Evolutionary conservation across 2,113 vertebrate species (phyloP), one percentile per base, ranked within the genome.

Genomic region (Pungitius pungitius): DNA sequence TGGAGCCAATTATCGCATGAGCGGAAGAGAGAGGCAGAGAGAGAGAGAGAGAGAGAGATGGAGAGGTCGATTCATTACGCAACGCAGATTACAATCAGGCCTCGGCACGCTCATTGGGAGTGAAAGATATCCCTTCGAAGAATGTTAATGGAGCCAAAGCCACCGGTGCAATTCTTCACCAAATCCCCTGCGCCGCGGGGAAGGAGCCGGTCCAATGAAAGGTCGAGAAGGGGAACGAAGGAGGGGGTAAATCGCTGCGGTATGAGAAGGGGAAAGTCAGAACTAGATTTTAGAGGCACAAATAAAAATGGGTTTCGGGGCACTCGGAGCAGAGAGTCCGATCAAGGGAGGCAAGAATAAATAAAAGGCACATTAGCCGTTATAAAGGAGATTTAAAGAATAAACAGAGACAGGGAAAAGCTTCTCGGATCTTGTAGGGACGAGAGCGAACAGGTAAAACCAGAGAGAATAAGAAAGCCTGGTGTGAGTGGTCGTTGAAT

Each of bases 141-240:
- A 92, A 92, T 90, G 87, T 90, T 92, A 88, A 92, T 88, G 75
- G 87, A 79, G 77, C 30, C 35, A 80, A 82, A 84, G 78, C 54
- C 73, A 67, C 64, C 40, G 11, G 47, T 33, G 45, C 81, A 67
- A 45, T 80, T 87, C 77, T 49, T 84, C 43, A 8, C 30, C 60
- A 62, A 79, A 78, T 86, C 77, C 85, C 77, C 54, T 22, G 51
- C 81, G 76, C 61, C 62, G 69, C 18, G 24, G 60, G 76, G 60
- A 69, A 82, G 65, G 42, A 84, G 57, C 39, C 8, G 17, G 26
- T 54, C 51, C 77, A 71, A 80, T 85, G 26, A 58, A 69, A 70
- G 33, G 60, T 74, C 51, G 3, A 13, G 56, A 11, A 66, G 10
- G 22, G 30, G 18, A 39, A 78, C 27, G 45, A 27, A 73, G 79